Percentiles rank a stretch among this genome's conserved stretches.
phyloP scores from a whole-genome alignment of 2,888 invertebrate genomes.

The Lymantria monacha region DNA sequence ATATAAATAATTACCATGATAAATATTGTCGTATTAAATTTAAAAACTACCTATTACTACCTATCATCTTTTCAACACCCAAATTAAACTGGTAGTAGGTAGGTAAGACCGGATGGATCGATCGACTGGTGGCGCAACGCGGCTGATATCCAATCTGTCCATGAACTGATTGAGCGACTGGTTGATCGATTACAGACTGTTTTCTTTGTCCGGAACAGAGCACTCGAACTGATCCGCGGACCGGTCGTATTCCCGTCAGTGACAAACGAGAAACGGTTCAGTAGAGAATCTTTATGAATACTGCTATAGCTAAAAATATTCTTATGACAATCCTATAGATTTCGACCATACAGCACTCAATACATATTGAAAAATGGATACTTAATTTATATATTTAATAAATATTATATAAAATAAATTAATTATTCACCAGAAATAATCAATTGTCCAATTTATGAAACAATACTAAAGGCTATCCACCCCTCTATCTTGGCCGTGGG shows the following conservation, averaged over 20 bases:
- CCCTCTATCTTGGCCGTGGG: no score
- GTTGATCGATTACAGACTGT: constrained; percentile 62
- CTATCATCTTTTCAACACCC: constrained; percentile 75
- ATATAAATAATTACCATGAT: background rate
- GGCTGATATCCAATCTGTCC: constrained; percentile 38
- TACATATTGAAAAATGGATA: no score
- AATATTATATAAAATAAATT: no score
- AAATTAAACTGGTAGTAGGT: constrained; percentile 71
- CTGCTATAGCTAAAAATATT: constrained; percentile 49
- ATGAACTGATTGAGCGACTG: constrained; percentile 25
- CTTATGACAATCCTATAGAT: constrained; percentile 40
- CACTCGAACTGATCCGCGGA: constrained; percentile 46
- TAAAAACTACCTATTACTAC: constrained; percentile 70
- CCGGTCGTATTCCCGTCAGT: constrained; percentile 39
- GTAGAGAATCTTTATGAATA: constrained; percentile 42
- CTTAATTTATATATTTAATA: no score
- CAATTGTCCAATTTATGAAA: no score
- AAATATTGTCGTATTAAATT: constrained; percentile 53
- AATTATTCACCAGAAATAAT: no score
- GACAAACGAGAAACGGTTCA: constrained; percentile 52
- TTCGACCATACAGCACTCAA: constrained; percentile 12
- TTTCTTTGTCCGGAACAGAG: constrained; percentile 70
- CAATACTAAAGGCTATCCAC: no score
- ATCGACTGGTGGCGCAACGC: constrained; percentile 43
- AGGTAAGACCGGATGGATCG: constrained; percentile 47